These are phyloP conservation scores for Aphelocoma californica DNA, from an alignment of 2,797 vertebrate genomes.

Conservation along the genomic window DNA sequence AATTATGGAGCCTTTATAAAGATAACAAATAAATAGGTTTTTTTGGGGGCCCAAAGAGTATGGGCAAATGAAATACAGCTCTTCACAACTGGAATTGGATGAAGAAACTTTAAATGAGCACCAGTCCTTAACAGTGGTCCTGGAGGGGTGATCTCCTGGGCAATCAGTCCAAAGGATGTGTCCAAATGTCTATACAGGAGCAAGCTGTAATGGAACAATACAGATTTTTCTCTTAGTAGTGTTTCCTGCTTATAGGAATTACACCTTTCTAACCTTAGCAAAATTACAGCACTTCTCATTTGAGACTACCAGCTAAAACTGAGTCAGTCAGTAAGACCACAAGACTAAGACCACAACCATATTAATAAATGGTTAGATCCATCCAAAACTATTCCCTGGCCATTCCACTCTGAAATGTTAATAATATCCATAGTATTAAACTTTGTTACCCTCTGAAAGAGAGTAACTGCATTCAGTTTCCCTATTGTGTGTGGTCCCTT, in stretches of 20 bases:
- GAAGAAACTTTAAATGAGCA: background rate
- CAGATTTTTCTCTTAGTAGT: background rate
- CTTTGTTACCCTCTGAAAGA: background rate
- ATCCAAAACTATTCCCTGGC: background rate
- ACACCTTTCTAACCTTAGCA: background rate
- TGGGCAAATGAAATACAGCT: background rate
- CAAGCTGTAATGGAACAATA: background rate
- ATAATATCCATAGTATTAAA: background rate
- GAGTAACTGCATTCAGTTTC: background rate
- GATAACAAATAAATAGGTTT: background rate
- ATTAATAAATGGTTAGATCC: background rate
- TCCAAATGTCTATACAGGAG: background rate
- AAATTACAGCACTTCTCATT: background rate
- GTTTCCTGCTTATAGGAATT: background rate
- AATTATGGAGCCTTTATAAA: background rate
- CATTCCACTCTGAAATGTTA: background rate
- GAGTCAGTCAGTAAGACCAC: background rate
- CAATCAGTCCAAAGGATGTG: background rate
- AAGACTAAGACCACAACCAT: background rate
- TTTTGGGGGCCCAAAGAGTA: accelerated
- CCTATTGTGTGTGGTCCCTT: accelerated
- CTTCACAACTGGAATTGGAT: background rate
- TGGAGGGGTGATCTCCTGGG: background rate
- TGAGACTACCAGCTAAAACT: background rate
- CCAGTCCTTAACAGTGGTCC: background rate